Percentiles rank a stretch among this genome's conserved stretches.
Conservation (phyloP, 2,113 vertebrate species). For the Triplophysa siluroides region DNA sequence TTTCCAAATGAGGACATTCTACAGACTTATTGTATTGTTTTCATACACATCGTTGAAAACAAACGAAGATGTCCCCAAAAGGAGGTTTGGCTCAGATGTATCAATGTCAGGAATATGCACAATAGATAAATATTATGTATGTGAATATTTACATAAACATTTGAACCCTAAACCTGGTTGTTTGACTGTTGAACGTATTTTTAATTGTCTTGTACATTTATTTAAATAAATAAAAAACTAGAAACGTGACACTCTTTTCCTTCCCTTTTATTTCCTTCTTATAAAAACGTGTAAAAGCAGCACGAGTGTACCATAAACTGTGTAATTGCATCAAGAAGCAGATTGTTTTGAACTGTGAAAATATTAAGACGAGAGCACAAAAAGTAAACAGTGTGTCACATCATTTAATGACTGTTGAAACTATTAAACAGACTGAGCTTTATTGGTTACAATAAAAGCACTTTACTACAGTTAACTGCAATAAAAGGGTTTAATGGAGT, state of each 20-base stretch:
- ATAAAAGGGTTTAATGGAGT: not conserved
- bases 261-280: not conserved
- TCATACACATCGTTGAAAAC: too few relatives aligned
- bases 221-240: not conserved
- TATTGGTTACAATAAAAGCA: constrained; percentile 11
- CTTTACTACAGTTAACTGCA: not conserved
- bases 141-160: too few relatives aligned
- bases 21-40: too few relatives aligned
- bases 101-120: too few relatives aligned
- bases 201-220: not conserved
- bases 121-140: too few relatives aligned
- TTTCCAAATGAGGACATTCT: too few relatives aligned
- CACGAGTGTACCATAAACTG: not conserved
- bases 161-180: not conserved
- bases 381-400: constrained; percentile 5
- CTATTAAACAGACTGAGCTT: not conserved
- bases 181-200: not conserved
- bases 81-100: too few relatives aligned
- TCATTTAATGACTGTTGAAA: constrained; percentile 16
- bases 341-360: not conserved
- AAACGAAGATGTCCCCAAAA: too few relatives aligned
- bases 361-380: not conserved
- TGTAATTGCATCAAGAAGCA: not conserved
- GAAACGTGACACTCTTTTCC: not conserved
- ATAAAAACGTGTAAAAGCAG: not conserved